Base-by-base conservation (phyloP, 2,113 vertebrate genomes). In the Clinocottus analis region DNA sequence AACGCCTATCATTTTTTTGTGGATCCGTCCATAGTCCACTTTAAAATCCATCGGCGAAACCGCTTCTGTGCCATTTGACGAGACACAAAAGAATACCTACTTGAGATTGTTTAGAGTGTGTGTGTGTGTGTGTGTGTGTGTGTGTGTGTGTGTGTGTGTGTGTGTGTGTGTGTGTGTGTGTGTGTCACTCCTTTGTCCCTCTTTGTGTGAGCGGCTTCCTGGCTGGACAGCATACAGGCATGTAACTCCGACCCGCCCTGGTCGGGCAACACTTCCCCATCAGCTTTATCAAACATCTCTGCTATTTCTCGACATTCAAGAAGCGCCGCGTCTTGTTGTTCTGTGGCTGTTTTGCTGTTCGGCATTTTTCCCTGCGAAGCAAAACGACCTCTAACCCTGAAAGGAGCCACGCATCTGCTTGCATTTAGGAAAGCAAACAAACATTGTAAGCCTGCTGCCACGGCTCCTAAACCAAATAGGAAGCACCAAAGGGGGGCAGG, bases 321-420 rank as follows among this genome's bases (percentile, higher is more conserved):
- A 59, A 17, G 19, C 25, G 62, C 49, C 75, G 25, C 39, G 70
- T 39, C 4, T 64, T 31, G 39, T n/a, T 71, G 49, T 31, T 65
- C 27, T 4, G 23, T 25, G 5, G 55, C 41, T 41, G n/a, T 63
- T 70, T 79, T 49, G 61, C 33, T 39, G 17, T 51, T 37, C 21
- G 5, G 35, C 16, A 25, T 72, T 73, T 86, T 73, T 78, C 74
- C 33, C 72, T 31, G 62, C 37, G 10, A 35, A 43, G 37, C 11
- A 64, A n/a, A 69, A 73, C 58, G 77, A 84, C 90, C 79, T 86
- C 71, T 80, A 74, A 79, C 79, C 84, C 29, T 25, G 6, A 62
- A 70, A 75, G 75, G 63, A 74, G 78, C 71, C 55, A 60, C 75
- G 87, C 92, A 91, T 92, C 89, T 92, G 93, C 90, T 87, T 84